Percentiles rank a stretch among this genome's conserved stretches.
Conservation (phyloP, 1,140 invertebrate species). For the Camponotus vicinus region DNA sequence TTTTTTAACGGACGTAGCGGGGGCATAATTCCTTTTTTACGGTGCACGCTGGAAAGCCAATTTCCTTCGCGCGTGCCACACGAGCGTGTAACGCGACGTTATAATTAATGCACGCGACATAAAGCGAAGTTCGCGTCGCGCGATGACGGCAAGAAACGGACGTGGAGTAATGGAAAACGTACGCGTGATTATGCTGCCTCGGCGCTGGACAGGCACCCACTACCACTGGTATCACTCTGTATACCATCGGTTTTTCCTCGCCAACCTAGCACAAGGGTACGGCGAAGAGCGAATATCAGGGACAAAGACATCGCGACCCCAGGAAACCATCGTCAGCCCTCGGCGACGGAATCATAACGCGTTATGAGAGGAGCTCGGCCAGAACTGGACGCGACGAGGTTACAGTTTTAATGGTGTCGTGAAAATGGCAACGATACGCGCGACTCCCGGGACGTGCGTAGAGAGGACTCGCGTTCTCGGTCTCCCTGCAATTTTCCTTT, state of each 20-base stretch:
- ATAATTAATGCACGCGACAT: constrained; percentile 67
- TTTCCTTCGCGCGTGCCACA: constrained; percentile 56
- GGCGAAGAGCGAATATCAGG: constrained; percentile 65
- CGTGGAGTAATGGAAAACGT: constrained; percentile 59
- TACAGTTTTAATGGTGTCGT: constrained; percentile 81
- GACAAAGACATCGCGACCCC: constrained; percentile 80
- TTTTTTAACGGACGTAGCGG: constrained; percentile 20
- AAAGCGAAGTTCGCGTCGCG: constrained; percentile 50
- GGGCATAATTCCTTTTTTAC: constrained; percentile 66
- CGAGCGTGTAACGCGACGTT: constrained; percentile 62
- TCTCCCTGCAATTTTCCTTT: constrained; percentile 63
- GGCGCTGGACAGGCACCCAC: constrained; percentile 68
- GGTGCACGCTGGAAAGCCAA: constrained; percentile 42
- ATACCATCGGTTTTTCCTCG: constrained; percentile 22
- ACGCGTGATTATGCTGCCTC: constrained; percentile 72
- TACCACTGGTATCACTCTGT: neutral
- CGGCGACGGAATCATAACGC: constrained; percentile 79
- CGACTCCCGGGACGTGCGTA: constrained; percentile 40
- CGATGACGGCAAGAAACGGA: constrained; percentile 47
- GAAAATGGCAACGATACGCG: constrained; percentile 76
- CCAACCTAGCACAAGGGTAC: neutral
- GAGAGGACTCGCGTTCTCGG: constrained; percentile 26
- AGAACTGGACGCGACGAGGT: constrained; percentile 69
- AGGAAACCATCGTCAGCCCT: constrained; percentile 78
- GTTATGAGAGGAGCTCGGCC: constrained; percentile 75